phyloP scores from a whole-genome alignment of 1,140 invertebrate genomes.

The Drosophila funebris region DNA sequence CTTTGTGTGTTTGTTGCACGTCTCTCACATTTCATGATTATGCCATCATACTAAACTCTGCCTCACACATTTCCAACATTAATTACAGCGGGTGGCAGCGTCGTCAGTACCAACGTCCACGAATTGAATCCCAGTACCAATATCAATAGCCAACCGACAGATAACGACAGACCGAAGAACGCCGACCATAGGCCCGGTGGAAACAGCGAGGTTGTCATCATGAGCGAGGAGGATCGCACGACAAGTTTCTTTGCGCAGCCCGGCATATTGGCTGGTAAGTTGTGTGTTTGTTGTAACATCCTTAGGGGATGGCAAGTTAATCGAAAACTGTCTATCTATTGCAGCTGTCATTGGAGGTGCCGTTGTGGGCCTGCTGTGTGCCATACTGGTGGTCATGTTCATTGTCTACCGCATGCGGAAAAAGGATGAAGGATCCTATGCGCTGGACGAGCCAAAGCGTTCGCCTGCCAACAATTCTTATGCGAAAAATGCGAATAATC shows the following conservation, averaged over 20 bases:
- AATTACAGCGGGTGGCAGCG: constrained; percentile 40
- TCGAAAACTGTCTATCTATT: not conserved
- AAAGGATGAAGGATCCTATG: constrained; percentile 99
- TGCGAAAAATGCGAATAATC: constrained; percentile 94
- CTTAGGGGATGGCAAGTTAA: not conserved
- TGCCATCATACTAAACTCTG: not conserved
- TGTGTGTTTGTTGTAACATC: not conserved
- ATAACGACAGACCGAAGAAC: constrained; percentile 72
- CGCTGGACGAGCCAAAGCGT: constrained; percentile 97
- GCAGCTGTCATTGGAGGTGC: constrained; percentile 98
- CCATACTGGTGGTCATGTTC: constrained; percentile 99
- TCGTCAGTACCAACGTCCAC: constrained; percentile 57
- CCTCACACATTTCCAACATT: not conserved
- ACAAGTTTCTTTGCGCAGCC: constrained; percentile 97
- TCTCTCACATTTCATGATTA: constrained; percentile 6
- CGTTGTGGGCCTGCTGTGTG: constrained; percentile 97
- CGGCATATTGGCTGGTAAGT: constrained; percentile 95
- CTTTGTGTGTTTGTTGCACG: constrained; percentile 43
- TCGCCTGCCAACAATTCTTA: constrained; percentile 95
- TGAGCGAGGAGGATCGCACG: constrained; percentile 92
- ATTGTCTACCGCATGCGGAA: constrained; percentile 99
- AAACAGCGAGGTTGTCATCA: constrained; percentile 88
- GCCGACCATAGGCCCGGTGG: constrained; percentile 60
- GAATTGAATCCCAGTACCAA: constrained; percentile 76
- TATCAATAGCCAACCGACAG: constrained; percentile 75